These are phyloP conservation scores for Clupea harengus DNA, from an alignment of 2,113 vertebrate genomes.

Conservation along the genomic window DNA sequence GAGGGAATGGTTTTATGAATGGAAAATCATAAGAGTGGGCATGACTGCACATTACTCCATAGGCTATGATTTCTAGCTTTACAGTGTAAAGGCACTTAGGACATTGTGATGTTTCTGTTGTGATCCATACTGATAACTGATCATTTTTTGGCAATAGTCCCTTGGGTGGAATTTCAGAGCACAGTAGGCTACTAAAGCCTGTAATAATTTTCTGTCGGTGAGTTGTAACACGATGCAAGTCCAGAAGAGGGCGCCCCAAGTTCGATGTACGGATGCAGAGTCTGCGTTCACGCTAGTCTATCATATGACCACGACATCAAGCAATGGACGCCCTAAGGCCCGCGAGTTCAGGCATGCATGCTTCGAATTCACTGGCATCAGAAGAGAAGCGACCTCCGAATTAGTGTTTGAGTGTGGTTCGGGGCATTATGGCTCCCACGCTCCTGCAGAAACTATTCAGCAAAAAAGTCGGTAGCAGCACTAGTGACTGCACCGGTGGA, in stretches of 20 bases:
- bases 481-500: conserved; percentile 5
- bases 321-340: neutral
- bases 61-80: too few species aligned
- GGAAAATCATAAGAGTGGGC: too few species aligned
- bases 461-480: conserved; percentile 28
- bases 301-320: neutral
- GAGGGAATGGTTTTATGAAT: too few species aligned
- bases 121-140: too few species aligned
- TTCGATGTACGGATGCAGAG: neutral
- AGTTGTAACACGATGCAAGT: neutral
- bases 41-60: too few species aligned
- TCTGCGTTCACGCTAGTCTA: neutral
- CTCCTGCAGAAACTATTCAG: conserved; percentile 47
- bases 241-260: neutral
- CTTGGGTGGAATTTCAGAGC: too few species aligned
- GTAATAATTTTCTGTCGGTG: neutral
- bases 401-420: neutral
- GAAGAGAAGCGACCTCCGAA: neutral
- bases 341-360: neutral
- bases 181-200: neutral
- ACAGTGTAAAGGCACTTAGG: too few species aligned
- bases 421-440: conserved; percentile 42
- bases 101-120: too few species aligned
- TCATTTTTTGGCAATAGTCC: too few species aligned
- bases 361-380: neutral